Percentiles rank a stretch among this genome's conserved stretches.
phyloP scores from a whole-genome alignment of 2,888 invertebrate genomes.

The Tethea ocularis region DNA sequence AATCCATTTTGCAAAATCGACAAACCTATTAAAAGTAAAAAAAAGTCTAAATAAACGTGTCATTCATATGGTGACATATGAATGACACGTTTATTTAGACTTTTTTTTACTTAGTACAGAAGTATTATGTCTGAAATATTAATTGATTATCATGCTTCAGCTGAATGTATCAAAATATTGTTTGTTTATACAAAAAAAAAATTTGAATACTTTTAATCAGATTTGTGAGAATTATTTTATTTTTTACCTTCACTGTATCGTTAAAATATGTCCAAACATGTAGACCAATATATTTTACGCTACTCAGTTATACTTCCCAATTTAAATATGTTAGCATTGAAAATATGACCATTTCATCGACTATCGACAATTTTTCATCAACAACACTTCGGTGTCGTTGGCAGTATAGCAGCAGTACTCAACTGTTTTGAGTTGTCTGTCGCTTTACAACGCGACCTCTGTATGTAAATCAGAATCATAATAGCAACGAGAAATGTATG shows the following conservation, averaged over 20 bases:
- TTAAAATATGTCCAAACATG: too few relatives aligned
- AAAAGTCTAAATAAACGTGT: background rate
- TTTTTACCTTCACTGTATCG: too few relatives aligned
- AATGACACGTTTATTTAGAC: background rate
- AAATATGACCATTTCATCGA: background rate
- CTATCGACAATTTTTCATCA: background rate
- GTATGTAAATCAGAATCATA: slow-evolving; percentile 3
- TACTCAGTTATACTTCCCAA: too few relatives aligned
- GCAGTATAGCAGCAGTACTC: background rate
- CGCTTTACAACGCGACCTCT: background rate
- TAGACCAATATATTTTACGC: too few relatives aligned
- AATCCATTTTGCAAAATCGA: background rate
- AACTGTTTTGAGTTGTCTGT: background rate
- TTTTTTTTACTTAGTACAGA: too few relatives aligned
- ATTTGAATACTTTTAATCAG: too few relatives aligned
- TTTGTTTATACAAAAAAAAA: too few relatives aligned
- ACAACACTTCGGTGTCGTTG: slow-evolving; percentile 1
- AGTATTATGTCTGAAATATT: too few relatives aligned
- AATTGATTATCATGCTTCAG: too few relatives aligned
- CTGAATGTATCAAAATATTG: too few relatives aligned
- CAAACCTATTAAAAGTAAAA: background rate
- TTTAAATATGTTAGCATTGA: too few relatives aligned
- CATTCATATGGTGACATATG: background rate
- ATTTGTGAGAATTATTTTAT: too few relatives aligned
- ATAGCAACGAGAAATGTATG: background rate